These are phyloP conservation scores for Campoplex nolae DNA, from an alignment of 2,888 invertebrate species.

Conservation along the genomic window DNA sequence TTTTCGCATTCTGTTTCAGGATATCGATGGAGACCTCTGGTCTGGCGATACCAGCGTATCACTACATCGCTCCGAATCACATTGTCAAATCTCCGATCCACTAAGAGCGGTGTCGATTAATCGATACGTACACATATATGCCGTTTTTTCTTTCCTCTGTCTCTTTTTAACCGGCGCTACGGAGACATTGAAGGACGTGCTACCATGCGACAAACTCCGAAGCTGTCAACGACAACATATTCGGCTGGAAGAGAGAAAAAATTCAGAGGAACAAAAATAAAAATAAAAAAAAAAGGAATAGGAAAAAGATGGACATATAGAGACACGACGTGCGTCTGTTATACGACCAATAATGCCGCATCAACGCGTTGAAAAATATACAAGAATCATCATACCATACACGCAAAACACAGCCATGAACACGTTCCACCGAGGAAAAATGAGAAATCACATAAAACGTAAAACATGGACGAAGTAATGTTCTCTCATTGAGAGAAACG, in stretches of 20 bases:
- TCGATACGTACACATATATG: constrained; percentile 33
- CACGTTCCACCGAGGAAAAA: not conserved
- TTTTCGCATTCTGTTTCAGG: constrained; percentile 88
- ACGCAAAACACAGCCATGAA: constrained; percentile 5
- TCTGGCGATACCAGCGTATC: constrained; percentile 95
- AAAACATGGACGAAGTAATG: not conserved
- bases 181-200: constrained; percentile 78
- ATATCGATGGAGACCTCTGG: constrained; percentile 98
- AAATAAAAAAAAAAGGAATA: not conserved
- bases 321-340: constrained; percentile 39
- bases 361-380: constrained; percentile 46
- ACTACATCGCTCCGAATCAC: constrained; percentile 96
- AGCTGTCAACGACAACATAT: constrained; percentile 80
- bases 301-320: not conserved
- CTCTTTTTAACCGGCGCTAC: constrained; percentile 58
- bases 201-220: constrained; percentile 80
- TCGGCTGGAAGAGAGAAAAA: constrained; percentile 70
- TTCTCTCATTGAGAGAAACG: constrained; percentile 9
- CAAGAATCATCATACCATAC: constrained; percentile 43
- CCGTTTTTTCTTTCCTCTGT: constrained; percentile 38
- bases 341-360: constrained; percentile 41
- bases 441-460: not conserved
- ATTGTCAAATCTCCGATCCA: constrained; percentile 97
- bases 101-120: constrained; percentile 84
- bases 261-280: constrained; percentile 29